phyloP scores from a whole-genome alignment of 2,888 invertebrate species.

The Loripinus fragilis region DNA sequence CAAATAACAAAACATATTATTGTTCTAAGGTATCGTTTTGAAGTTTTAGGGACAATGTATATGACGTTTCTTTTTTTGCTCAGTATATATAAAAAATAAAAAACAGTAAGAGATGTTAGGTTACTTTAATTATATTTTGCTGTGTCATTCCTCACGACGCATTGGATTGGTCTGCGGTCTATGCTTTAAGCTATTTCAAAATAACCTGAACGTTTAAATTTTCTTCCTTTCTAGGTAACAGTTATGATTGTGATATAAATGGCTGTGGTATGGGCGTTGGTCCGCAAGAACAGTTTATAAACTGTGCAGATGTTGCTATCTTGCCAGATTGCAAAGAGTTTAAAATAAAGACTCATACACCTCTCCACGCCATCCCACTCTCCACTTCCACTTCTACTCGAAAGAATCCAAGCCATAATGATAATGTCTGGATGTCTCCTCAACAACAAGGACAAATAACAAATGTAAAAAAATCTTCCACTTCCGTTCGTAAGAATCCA shows the following conservation, averaged over 20 bases:
- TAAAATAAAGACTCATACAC: not conserved
- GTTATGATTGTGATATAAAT: conserved; percentile 48
- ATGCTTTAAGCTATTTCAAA: too few relatives aligned
- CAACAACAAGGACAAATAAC: not conserved
- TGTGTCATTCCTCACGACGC: too few relatives aligned
- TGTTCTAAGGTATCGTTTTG: too few relatives aligned
- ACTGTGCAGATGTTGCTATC: conserved; percentile 58
- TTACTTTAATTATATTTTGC: too few relatives aligned
- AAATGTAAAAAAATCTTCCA: not conserved
- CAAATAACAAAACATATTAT: too few relatives aligned
- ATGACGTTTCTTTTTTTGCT: too few relatives aligned
- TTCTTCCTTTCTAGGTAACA: conserved; percentile 48
- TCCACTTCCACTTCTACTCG: not conserved
- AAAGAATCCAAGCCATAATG: not conserved
- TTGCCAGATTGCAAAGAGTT: conserved; percentile 31
- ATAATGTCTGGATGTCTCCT: not conserved
- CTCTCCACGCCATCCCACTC: not conserved
- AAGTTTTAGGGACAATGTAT: too few relatives aligned
- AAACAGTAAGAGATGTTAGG: too few relatives aligned
- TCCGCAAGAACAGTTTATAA: conserved; percentile 59
- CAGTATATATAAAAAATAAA: too few relatives aligned
- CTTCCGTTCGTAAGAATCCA: too few relatives aligned
- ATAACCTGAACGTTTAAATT: too few relatives aligned
- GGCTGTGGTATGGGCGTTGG: conserved; percentile 54
- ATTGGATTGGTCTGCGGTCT: too few relatives aligned